Evolutionary conservation across 2,888 invertebrate genomes (phyloP), one percentile per base, ranked within the genome.

Genomic region (Lepeophtheirus nordmannii): DNA sequence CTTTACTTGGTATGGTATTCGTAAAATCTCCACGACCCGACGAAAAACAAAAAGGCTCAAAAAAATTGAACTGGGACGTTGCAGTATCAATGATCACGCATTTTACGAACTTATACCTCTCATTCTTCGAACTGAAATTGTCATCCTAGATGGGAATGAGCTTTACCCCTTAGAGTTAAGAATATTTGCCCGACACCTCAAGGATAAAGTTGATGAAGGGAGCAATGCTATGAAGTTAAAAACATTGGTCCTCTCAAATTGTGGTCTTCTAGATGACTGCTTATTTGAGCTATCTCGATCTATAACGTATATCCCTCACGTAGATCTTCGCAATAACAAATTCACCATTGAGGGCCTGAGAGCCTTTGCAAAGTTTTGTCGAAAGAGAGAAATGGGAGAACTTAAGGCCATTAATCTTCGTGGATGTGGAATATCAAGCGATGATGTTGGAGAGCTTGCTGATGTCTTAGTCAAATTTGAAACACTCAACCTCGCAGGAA

Each of bases 81-180:
- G 60, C 23, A 30, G 22, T 14, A 37, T 60, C 37, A 60, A 60
- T 22, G 60, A 60, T 11, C 60, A 60, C 23, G 60, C 30, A 1
- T 60, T 60, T 60, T 60, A 60, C 7, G 60, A 60, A 22, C 30
- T 60, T 11, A 60, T 60, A 17, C 60, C 60, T 30, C 39, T 60
- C 14, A 60, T 38, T 38, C 17, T 60, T 17, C 20, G 30, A 14
- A 60, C 60, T 17, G 60, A 60, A 22, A 23, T 38, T 17, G 60
- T 60, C 11, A 60, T 38, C 37, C n/a, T 60, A 10, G 60, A 60
- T 17, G 60, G 60, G 10, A 60, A 60, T 60, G 60, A 60, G 1
- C 39, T 60, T 8, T 38, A 17, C 22, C 60, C 60, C 37, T 37
- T 60, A 14, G 60, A 60, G 60, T 17, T 60, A 38, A 22, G 39